phyloP scores from a whole-genome alignment of 2,113 vertebrate genomes.

The Phalacrocorax aristotelis region DNA sequence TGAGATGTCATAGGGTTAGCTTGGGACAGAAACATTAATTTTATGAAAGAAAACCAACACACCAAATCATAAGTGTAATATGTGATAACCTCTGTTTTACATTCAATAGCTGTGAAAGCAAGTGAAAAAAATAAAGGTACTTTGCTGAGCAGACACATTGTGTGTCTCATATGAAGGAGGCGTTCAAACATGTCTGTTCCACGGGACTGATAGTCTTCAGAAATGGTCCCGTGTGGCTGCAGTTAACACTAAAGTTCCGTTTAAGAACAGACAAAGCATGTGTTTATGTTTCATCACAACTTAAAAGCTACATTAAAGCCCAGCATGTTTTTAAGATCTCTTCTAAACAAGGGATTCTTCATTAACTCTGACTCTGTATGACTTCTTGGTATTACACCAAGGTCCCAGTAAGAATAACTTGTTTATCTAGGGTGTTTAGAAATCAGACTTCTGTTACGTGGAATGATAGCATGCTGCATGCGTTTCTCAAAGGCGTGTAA shows the following conservation, averaged over 20 bases:
- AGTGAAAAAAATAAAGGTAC: neutral
- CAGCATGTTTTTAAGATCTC: neutral
- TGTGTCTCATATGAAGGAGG: neutral
- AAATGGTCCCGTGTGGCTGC: neutral
- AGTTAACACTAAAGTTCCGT: neutral
- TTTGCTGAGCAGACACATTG: neutral
- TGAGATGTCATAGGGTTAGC: neutral
- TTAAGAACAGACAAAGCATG: neutral
- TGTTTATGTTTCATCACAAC: neutral
- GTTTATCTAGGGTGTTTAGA: neutral
- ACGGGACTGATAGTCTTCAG: neutral
- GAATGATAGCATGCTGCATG: too few species aligned
- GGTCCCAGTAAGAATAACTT: neutral
- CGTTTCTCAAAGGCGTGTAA: neutral
- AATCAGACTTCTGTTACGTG: neutral
- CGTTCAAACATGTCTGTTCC: neutral
- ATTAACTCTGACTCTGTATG: neutral
- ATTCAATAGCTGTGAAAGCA: neutral
- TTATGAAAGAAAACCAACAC: neutral
- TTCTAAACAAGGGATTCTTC: neutral
- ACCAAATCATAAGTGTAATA: neutral
- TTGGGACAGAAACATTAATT: neutral
- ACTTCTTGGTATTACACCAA: neutral
- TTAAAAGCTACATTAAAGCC: neutral
- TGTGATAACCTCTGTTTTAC: neutral